Evolutionary conservation across 2,113 vertebrate genomes (phyloP).

Genomic region (Illadopsis cleaveri): DNA sequence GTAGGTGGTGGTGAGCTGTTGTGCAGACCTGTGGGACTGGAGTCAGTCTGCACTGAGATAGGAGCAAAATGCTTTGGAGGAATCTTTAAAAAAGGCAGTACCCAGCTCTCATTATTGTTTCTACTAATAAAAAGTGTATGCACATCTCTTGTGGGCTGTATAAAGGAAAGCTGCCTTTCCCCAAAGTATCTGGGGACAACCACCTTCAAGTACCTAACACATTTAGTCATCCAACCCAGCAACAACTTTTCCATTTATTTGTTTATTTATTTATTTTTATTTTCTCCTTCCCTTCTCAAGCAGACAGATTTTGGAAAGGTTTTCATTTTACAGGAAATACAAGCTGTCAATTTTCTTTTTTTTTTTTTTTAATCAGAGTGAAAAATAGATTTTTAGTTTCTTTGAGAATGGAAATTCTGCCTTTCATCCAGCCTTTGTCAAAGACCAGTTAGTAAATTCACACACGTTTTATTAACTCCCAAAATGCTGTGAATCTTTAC

Average conservation of each 20-base stretch:
- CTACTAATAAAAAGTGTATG: neutral
- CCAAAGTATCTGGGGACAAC: neutral
- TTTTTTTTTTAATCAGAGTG: neutral
- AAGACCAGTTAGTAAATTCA: neutral
- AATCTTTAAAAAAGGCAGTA: neutral
- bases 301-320: neutral
- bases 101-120: neutral
- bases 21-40: neutral
- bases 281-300: neutral
- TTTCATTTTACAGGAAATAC: neutral
- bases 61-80: neutral
- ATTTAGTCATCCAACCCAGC: neutral
- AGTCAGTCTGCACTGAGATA: neutral
- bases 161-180: neutral
- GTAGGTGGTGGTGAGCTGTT: neutral
- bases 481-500: neutral
- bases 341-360: neutral
- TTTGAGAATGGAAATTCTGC: neutral
- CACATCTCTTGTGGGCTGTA: neutral
- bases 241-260: neutral
- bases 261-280: neutral
- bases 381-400: neutral
- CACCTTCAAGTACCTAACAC: neutral
- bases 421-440: neutral
- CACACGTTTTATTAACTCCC: neutral